A percentile compares a stretch with the other conserved stretches of the same genome.
phyloP scores from a whole-genome alignment of 2,888 invertebrate species.

The Melanostoma scalare region DNA sequence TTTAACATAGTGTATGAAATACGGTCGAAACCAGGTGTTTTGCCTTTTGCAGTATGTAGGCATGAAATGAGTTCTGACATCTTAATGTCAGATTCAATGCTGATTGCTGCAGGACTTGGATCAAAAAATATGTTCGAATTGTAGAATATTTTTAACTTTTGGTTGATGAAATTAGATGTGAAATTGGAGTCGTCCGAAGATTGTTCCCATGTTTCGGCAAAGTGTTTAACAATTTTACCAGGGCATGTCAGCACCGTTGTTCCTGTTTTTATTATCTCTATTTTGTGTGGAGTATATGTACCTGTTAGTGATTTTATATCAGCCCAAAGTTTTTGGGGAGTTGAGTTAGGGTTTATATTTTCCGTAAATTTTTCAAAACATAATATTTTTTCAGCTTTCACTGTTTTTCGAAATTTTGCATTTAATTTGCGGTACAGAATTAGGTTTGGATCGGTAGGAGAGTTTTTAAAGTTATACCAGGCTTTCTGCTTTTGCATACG shows the following conservation, averaged over 20 bases:
- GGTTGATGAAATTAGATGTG: background rate
- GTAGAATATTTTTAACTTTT: slow-evolving; percentile 16
- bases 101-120: background rate
- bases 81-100: background rate
- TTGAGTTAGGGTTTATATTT: slow-evolving; percentile 1
- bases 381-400: background rate
- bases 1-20: slow-evolving; percentile 19
- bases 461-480: slow-evolving; percentile 16
- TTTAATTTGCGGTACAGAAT: slow-evolving; percentile 21
- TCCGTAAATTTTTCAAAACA: slow-evolving; percentile 8
- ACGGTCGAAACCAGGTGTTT: slow-evolving; percentile 27
- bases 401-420: slow-evolving; percentile 3
- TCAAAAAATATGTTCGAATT: background rate
- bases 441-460: slow-evolving; percentile 3
- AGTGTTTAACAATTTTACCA: slow-evolving; percentile 14
- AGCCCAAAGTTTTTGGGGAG: slow-evolving; percentile 11
- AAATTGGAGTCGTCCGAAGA: slow-evolving; percentile 1
- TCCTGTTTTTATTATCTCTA: slow-evolving; percentile 15
- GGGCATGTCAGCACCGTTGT: background rate
- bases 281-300: slow-evolving; percentile 1
- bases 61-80: slow-evolving; percentile 7
- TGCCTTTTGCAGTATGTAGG: background rate
- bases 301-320: slow-evolving; percentile 8
- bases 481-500: slow-evolving; percentile 83
- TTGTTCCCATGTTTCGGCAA: slow-evolving; percentile 28